Percentiles rank a stretch among this genome's conserved stretches.
Evolutionary conservation across 2,113 vertebrate species (phyloP).

Genomic region (Mesembrinibis cayennensis): DNA sequence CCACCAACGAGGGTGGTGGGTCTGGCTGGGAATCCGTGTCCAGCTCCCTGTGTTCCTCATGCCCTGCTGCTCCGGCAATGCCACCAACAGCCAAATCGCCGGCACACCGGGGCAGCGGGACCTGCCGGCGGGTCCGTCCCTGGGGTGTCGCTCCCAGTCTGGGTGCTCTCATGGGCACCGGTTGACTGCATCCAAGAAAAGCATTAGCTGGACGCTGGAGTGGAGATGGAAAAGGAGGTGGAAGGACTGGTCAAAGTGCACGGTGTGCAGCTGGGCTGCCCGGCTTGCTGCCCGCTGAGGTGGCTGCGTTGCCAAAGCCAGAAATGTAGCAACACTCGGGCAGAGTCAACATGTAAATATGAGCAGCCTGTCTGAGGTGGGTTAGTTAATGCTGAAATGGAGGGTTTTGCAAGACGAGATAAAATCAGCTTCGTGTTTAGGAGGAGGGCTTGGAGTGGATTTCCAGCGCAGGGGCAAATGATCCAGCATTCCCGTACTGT

Average conservation of each 20-base stretch:
- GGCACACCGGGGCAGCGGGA: not conserved
- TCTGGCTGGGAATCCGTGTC: not conserved
- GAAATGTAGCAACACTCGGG: not conserved
- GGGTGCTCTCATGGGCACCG: not conserved
- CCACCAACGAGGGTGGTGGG: not conserved
- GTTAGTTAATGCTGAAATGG: not conserved
- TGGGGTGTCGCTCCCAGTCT: rapidly evolving
- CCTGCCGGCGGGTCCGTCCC: not conserved
- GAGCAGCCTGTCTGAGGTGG: not conserved
- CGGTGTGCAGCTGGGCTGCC: not conserved
- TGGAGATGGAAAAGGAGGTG: not conserved
- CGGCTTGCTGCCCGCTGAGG: rapidly evolving
- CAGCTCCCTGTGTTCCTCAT: not conserved
- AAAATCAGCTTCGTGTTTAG: not conserved
- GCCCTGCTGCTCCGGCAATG: not conserved
- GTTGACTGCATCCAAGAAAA: not conserved
- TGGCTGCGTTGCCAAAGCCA: not conserved
- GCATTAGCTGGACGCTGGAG: not conserved
- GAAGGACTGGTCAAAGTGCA: not conserved
- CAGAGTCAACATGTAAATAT: not conserved
- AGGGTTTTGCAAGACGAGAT: conserved; percentile 46
- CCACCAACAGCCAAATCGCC: not conserved
- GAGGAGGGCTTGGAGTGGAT: not conserved
- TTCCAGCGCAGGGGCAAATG: not conserved
- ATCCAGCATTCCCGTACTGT: not conserved